Evolutionary conservation across 2,888 invertebrate genomes (phyloP).

Genomic region (Fragum sueziense): DNA sequence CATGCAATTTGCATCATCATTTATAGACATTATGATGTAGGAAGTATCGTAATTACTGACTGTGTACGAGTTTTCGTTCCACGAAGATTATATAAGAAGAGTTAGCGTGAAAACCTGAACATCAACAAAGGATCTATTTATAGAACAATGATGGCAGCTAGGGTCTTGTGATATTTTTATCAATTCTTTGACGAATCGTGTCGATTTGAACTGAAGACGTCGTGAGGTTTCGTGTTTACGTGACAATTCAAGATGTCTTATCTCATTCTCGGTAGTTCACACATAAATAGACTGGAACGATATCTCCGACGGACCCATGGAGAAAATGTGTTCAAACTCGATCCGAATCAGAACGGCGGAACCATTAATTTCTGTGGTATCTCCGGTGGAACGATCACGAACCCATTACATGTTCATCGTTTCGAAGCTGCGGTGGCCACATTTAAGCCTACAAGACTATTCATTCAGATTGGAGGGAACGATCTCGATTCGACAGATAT

Average conservation of each 20-base stretch:
- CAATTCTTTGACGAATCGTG: not conserved
- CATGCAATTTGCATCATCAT: no score
- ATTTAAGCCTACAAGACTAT: not conserved
- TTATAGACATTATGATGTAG: no score
- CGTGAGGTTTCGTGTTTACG: not conserved
- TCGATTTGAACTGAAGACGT: constrained; percentile 5
- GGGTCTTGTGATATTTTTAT: no score
- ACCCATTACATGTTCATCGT: not conserved
- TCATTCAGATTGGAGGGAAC: constrained; percentile 15
- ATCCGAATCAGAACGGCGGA: no score
- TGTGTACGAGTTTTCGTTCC: no score
- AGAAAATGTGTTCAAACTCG: not conserved
- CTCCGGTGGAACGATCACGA: not conserved
- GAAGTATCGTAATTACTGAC: no score
- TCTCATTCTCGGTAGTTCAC: constrained; percentile 8
- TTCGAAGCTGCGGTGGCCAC: not conserved
- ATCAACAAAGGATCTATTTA: no score
- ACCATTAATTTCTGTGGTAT: constrained; percentile 8
- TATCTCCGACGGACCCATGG: not conserved
- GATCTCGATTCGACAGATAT: constrained; percentile 2
- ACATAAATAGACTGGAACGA: not conserved
- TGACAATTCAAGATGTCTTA: not conserved
- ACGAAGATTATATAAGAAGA: no score
- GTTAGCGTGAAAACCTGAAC: no score
- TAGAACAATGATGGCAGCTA: no score